A percentile compares a stretch with the other conserved stretches of the same genome.
These are phyloP conservation scores for Istiophorus platypterus DNA, from an alignment of 2,113 vertebrate species.

Conservation along the genomic window DNA sequence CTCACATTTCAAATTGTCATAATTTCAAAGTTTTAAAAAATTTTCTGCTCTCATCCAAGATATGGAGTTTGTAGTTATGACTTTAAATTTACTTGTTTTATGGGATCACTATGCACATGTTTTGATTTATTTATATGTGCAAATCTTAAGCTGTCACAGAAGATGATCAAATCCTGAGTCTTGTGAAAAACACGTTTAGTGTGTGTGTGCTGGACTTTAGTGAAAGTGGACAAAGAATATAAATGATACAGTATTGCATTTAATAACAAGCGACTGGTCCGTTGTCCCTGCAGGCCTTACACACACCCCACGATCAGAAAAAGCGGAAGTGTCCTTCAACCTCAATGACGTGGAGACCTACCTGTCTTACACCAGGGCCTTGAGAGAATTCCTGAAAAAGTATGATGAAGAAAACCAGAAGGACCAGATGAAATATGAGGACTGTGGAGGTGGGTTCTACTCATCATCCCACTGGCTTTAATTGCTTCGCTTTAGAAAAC, in stretches of 20 bases:
- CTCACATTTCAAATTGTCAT: background rate
- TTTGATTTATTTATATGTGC: too few species aligned
- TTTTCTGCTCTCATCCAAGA: background rate
- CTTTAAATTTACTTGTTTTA: too few species aligned
- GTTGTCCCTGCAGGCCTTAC: conserved; percentile 75
- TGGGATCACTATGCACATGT: too few species aligned
- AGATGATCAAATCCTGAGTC: too few species aligned
- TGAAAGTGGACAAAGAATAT: too few species aligned
- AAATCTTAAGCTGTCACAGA: too few species aligned
- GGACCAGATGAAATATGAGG: conserved; percentile 86
- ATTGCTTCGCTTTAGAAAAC: too few species aligned
- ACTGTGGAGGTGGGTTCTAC: conserved; percentile 88
- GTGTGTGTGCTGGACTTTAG: too few species aligned
- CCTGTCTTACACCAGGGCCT: conserved; percentile 78
- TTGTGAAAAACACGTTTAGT: too few species aligned
- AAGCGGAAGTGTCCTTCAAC: conserved; percentile 88
- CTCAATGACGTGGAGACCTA: conserved; percentile 76
- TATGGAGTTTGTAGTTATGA: background rate
- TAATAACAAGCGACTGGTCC: background rate
- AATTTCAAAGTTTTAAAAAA: background rate
- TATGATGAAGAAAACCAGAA: conserved; percentile 82
- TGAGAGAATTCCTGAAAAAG: conserved; percentile 83
- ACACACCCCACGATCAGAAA: conserved; percentile 78
- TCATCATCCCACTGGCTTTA: too few species aligned
- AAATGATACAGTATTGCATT: too few species aligned